Evolutionary conservation across 2,888 invertebrate species (phyloP).

Genomic region (Drosophila subsilvestris): DNA sequence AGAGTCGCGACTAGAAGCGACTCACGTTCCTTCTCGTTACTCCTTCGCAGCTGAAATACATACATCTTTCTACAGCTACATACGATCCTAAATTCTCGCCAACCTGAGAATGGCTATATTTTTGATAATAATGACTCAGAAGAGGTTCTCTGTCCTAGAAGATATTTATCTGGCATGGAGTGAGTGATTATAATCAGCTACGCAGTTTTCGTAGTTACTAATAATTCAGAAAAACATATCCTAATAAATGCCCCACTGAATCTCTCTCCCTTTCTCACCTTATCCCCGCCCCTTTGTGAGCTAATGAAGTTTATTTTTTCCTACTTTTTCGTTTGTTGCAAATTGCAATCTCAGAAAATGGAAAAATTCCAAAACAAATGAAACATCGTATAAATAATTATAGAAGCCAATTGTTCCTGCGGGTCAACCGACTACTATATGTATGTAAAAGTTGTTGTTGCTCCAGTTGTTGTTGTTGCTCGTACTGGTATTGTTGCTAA

Average conservation of each 20-base stretch:
- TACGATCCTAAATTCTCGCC: no score
- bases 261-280: not conserved
- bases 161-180: no score
- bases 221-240: not conserved
- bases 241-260: not conserved
- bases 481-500: slow-evolving; percentile 36
- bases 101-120: no score
- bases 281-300: not conserved
- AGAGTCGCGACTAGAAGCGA: no score
- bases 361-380: slow-evolving; percentile 83
- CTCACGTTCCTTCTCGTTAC: no score
- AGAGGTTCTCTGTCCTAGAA: no score
- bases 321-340: slow-evolving; percentile 12
- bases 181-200: not conserved
- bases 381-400: slow-evolving; percentile 83
- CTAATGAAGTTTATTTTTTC: slow-evolving; percentile 3
- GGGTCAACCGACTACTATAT: slow-evolving; percentile 42
- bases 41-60: no score
- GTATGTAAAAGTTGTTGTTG: slow-evolving; percentile 15
- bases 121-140: no score
- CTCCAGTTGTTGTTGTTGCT: slow-evolving; percentile 29
- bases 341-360: slow-evolving; percentile 50
- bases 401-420: slow-evolving; percentile 55
- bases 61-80: no score
- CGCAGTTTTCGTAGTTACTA: not conserved